phyloP scores from a whole-genome alignment of 2,888 invertebrate species.

The Oasisia sp. region DNA sequence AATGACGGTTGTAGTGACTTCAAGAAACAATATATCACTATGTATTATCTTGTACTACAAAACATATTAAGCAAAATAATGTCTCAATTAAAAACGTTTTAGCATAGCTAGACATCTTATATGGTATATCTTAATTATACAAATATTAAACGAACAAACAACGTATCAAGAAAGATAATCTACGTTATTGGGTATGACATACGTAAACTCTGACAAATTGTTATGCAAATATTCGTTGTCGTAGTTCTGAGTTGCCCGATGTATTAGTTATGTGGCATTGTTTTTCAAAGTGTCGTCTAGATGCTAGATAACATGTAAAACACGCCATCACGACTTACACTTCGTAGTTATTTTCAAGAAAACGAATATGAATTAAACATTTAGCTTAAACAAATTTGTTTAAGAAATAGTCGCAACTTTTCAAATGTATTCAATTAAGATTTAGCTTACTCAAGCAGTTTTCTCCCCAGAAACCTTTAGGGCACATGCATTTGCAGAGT shows the following conservation, averaged over 20 bases:
- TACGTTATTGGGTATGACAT: not conserved
- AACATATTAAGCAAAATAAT: too few relatives aligned
- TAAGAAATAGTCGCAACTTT: not conserved
- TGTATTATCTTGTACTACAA: too few relatives aligned
- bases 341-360: not conserved
- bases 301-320: not conserved
- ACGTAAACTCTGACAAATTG: not conserved
- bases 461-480: not conserved
- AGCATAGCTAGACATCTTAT: too few relatives aligned
- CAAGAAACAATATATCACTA: too few relatives aligned
- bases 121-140: not conserved
- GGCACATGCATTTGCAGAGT: not conserved
- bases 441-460: not conserved
- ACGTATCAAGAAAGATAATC: not conserved
- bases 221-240: not conserved
- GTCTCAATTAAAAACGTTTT: too few relatives aligned
- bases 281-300: not conserved
- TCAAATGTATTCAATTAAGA: not conserved
- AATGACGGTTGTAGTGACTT: not conserved
- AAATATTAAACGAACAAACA: not conserved
- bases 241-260: not conserved
- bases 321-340: not conserved
- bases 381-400: not conserved
- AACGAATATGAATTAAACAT: not conserved
- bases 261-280: not conserved